phyloP scores from a whole-genome alignment of 2,797 vertebrate genomes.

The Lagorchestes hirsutus region DNA sequence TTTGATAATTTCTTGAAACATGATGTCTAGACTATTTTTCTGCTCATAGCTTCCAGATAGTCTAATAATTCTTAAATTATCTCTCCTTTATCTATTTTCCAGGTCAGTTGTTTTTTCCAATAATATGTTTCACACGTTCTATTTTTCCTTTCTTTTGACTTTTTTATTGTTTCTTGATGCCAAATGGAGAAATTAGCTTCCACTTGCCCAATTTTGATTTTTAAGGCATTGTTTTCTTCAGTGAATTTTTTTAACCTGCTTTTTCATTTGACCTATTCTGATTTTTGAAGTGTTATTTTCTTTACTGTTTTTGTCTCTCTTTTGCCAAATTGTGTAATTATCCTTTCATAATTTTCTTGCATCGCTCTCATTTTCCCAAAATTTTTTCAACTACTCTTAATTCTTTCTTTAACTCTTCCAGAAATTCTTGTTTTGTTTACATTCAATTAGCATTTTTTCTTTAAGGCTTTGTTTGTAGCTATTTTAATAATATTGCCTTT shows the following conservation, averaged over 20 bases:
- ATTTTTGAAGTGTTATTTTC: background rate
- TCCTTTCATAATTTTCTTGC: background rate
- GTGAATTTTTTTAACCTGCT: background rate
- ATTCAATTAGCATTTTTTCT: background rate
- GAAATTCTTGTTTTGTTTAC: background rate
- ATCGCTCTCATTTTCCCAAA: background rate
- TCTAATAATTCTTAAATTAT: no score
- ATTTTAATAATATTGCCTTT: background rate
- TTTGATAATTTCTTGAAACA: no score
- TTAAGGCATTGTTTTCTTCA: background rate
- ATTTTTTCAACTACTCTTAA: background rate
- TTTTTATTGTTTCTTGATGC: background rate
- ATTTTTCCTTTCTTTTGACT: background rate
- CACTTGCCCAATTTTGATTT: background rate
- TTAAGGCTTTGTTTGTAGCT: background rate
- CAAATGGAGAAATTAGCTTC: background rate
- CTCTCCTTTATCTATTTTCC: background rate
- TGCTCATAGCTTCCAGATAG: no score
- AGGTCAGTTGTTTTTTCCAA: background rate
- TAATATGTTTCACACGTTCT: background rate
- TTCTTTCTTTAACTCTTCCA: background rate
- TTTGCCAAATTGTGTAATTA: background rate
- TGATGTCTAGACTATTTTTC: no score
- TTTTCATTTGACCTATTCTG: background rate
- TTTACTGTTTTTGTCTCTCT: background rate